Evolutionary conservation across 1,140 invertebrate species (phyloP), one percentile per base, ranked within the genome.

Genomic region (Tribolium madens): DNA sequence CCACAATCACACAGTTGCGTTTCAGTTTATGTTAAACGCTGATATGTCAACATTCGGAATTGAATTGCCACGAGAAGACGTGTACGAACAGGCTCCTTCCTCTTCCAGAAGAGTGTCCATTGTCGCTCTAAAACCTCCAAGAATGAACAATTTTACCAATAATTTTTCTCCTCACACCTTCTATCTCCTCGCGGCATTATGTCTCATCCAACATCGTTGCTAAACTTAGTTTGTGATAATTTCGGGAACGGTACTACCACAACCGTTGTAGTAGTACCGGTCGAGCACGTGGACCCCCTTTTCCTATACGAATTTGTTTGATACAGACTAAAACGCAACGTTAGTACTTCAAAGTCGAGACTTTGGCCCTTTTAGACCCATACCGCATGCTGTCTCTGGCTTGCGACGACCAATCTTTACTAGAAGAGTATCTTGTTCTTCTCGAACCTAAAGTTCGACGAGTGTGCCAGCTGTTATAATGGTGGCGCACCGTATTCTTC

Each of bases 311-410:
- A 50, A 36, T 78, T 79, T 12, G 74, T 75, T 47, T 80, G 79
- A 75, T 79, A 81, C 64, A 81, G 73, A 74, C 80, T 81, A 70
- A 53, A 79, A 81, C 21, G 33, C 57, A 31, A 64, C 50, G 70
- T 72, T 72, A 52, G 70, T 72, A 52, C 31, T 48, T 48, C 15
- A 52, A 13, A 48, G 46, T 50, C 33, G 31, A 73, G 36, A 31
- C 15, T 53, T 46, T 18, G 3, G 12, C 31, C 50, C 71, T 57
- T 57, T 57, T 73, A 73, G 13, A 5, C 47, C 48, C 75, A 70
- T 87, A 93, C 92, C 92, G 90, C 85, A 94, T 92, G 86, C 93
- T 94, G 81, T 95, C 93, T 17, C 92, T 88, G 17, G 92, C 92
- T 78, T 91, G 87, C 5, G 92, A 92, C 53, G 92, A 93, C 89